Conservation (phyloP, 2,113 vertebrate species). For the Caranx melampygus region DNA sequence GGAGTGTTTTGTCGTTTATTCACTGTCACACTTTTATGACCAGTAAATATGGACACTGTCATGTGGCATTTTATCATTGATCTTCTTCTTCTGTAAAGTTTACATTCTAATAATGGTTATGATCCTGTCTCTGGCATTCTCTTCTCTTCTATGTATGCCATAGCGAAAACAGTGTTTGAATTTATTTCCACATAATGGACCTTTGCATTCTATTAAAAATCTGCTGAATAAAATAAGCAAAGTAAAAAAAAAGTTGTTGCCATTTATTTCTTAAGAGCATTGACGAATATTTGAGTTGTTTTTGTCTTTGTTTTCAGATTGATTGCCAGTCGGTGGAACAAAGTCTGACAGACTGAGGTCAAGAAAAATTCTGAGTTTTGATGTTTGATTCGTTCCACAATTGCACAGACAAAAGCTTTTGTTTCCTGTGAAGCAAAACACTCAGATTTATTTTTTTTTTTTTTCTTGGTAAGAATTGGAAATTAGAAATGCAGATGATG, state of each 20-base stretch:
- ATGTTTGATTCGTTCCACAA: slow-evolving; percentile 1
- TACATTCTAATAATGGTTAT: slow-evolving; percentile 78
- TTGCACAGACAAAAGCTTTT: slow-evolving; percentile 26
- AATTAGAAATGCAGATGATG: slow-evolving; percentile 12
- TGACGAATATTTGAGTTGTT: too few species aligned
- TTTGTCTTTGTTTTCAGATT: too few species aligned
- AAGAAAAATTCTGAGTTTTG: neutral
- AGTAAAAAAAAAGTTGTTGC: neutral
- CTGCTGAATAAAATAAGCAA: slow-evolving; percentile 83
- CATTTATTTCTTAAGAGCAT: neutral
- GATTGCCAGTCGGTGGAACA: too few species aligned
- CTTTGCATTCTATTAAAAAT: slow-evolving; percentile 85
- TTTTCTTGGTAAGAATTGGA: neutral
- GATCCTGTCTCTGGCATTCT: slow-evolving; percentile 72
- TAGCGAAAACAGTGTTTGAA: slow-evolving; percentile 81
- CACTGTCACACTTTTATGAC: slow-evolving; percentile 76
- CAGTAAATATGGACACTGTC: slow-evolving; percentile 73
- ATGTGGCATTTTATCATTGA: slow-evolving; percentile 70
- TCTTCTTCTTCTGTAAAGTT: slow-evolving; percentile 81
- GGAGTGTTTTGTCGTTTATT: slow-evolving; percentile 79
- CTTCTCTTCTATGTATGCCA: slow-evolving; percentile 73
- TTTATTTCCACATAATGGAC: slow-evolving; percentile 80
- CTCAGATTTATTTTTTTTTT: neutral
- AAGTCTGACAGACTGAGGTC: neutral
- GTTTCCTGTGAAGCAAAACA: slow-evolving; percentile 3